Evolutionary conservation across 2,113 vertebrate genomes (phyloP).

Genomic region (Saguinus midas): DNA sequence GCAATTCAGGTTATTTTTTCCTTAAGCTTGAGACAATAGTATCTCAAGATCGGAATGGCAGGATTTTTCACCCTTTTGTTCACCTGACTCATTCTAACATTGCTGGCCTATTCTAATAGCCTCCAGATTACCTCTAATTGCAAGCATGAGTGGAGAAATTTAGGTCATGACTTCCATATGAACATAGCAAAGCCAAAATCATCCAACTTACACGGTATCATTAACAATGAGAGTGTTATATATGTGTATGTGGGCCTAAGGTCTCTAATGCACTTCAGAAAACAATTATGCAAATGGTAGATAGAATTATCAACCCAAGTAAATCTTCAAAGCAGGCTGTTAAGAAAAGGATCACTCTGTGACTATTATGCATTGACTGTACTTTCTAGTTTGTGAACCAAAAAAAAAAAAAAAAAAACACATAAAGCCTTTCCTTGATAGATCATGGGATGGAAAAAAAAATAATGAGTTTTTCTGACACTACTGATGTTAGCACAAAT

Average conservation of each 20-base stretch:
- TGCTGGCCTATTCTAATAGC: background rate
- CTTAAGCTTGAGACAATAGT: background rate
- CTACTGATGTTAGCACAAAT: background rate
- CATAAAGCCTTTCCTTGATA: background rate
- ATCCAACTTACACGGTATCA: background rate
- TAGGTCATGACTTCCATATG: background rate
- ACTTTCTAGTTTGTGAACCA: background rate
- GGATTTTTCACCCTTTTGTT: background rate
- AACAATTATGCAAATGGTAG: background rate
- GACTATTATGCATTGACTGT: background rate
- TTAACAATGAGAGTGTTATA: background rate
- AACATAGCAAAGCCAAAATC: background rate
- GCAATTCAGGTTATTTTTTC: background rate
- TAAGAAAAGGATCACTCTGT: background rate
- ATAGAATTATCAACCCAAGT: background rate
- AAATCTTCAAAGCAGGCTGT: background rate
- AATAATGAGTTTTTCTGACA: slow-evolving; percentile 58
- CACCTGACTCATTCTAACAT: background rate
- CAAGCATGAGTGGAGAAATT: background rate
- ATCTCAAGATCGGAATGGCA: background rate
- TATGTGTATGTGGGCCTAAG: background rate
- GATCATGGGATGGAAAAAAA: slow-evolving; percentile 22
- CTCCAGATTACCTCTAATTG: background rate
- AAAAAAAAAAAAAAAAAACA: too few species aligned
- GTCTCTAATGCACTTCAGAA: background rate